These are phyloP conservation scores for Encarsia formosa DNA, from an alignment of 2,888 invertebrate species.

Conservation along the genomic window DNA sequence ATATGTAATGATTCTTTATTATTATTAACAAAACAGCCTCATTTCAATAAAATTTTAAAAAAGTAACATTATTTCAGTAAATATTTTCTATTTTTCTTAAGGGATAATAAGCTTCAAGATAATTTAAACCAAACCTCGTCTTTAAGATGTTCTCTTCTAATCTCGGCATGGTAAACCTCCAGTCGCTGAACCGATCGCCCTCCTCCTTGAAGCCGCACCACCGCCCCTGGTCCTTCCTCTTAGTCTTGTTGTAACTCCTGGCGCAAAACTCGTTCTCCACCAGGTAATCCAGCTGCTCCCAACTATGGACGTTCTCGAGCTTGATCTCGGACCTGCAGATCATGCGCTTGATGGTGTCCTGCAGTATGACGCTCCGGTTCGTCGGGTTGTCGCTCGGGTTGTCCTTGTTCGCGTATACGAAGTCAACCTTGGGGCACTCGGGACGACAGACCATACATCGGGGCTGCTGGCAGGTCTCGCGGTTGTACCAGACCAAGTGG, in stretches of 20 bases:
- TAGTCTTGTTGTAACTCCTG: not conserved
- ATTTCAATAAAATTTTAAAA: no score
- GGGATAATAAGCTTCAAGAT: no score
- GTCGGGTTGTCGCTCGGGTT: not conserved
- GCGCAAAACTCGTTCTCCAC: not conserved
- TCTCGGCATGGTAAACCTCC: not conserved
- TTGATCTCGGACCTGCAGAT: constrained; percentile 7
- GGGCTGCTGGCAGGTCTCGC: not conserved
- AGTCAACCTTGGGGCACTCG: not conserved
- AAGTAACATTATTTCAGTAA: no score
- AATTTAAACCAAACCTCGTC: no score
- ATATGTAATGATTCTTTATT: no score
- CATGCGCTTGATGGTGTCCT: not conserved
- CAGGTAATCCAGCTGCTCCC: not conserved
- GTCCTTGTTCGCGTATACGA: not conserved
- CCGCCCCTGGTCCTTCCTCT: not conserved
- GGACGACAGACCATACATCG: not conserved
- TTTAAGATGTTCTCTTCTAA: no score
- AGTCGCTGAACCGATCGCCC: not conserved
- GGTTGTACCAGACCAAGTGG: constrained; percentile 70
- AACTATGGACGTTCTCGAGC: not conserved
- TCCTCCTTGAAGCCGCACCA: no score
- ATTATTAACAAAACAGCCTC: no score
- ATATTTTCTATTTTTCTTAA: no score
- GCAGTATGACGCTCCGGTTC: not conserved